Evolutionary conservation across 2,113 vertebrate species (phyloP).

Genomic region (Chaenogobius annularis): DNA sequence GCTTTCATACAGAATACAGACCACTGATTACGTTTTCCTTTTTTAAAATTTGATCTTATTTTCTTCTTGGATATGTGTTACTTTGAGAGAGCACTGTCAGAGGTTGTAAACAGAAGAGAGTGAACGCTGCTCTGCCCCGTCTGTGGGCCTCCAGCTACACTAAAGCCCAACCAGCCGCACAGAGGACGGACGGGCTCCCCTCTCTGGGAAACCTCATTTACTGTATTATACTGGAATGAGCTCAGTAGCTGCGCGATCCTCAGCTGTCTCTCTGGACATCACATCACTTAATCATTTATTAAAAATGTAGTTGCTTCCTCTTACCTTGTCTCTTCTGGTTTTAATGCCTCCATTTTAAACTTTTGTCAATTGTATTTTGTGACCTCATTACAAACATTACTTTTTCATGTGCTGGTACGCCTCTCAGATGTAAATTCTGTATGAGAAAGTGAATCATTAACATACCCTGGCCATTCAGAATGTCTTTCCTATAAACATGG

Average conservation of each 20-base stretch:
- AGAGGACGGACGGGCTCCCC: constrained; percentile 10
- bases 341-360: not conserved
- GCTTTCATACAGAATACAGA: no score
- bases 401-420: not conserved
- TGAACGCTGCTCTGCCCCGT: constrained; percentile 36
- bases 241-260: not conserved
- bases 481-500: no score
- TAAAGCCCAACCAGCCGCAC: constrained; percentile 45
- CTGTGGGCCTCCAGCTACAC: constrained; percentile 38
- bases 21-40: no score
- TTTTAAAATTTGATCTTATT: no score
- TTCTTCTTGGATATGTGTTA: not conserved
- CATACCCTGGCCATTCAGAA: not conserved
- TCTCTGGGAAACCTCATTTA: not conserved
- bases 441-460: constrained; percentile 6
- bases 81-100: constrained; percentile 1
- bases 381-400: not conserved
- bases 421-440: not conserved
- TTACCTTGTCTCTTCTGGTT: not conserved
- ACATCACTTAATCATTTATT: not conserved
- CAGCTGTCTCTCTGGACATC: not conserved
- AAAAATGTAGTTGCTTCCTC: not conserved
- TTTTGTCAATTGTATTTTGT: not conserved
- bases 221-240: not conserved
- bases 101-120: constrained; percentile 35